A percentile compares a stretch with the other conserved stretches of the same genome.
Conservation (phyloP, 2,797 vertebrate genomes). For the Balearica regulorum region DNA sequence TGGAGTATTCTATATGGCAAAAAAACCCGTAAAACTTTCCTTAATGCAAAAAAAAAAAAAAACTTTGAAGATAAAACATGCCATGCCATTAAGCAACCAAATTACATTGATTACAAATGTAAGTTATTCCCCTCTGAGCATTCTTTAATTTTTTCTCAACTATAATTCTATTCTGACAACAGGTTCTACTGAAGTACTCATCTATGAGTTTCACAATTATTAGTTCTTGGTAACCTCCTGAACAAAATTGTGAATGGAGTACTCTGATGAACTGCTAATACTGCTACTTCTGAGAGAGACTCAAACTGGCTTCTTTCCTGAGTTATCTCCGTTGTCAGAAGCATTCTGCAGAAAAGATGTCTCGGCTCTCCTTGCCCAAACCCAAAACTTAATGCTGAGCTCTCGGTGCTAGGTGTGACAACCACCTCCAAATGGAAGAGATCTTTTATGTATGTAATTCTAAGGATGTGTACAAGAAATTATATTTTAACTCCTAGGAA, state of each 20-base stretch:
- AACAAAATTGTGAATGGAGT: background rate
- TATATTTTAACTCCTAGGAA: background rate
- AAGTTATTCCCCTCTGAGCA: background rate
- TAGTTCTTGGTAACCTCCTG: background rate
- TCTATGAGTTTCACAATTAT: background rate
- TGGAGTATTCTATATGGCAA: too few species aligned
- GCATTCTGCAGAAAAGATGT: fast-evolving
- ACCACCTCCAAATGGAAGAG: background rate
- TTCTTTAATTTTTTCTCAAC: background rate
- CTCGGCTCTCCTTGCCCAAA: background rate
- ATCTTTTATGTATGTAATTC: background rate
- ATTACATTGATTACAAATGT: fast-evolving
- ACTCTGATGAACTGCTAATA: background rate
- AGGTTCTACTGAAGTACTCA: background rate
- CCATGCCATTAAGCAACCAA: too few species aligned
- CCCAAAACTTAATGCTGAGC: background rate
- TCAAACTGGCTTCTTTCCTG: background rate
- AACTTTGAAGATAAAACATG: too few species aligned
- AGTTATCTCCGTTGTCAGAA: background rate
- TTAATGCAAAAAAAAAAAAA: background rate
- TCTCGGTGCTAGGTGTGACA: background rate
- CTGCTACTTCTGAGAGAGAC: background rate
- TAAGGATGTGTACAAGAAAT: background rate
- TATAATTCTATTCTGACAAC: background rate
- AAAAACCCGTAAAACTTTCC: too few species aligned